Base-by-base conservation (phyloP, 2,888 invertebrate genomes). In the Drosophila algonquin region DNA sequence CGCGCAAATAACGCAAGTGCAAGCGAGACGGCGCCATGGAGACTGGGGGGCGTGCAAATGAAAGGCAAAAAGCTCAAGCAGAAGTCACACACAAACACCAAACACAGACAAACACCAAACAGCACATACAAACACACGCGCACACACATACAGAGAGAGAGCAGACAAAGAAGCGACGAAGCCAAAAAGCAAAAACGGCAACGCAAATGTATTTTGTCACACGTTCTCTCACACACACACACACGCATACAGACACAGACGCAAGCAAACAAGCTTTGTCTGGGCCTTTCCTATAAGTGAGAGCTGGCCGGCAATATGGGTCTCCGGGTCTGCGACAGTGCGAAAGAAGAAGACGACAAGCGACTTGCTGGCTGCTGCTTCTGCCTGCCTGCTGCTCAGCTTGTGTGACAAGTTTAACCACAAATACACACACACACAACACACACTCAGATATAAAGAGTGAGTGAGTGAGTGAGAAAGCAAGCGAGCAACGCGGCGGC, bases 361-460 rank as follows among this genome's bases (percentile, higher is more conserved):
- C 80, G 54, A 63, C 69, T 63, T 71, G 63, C 55, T 71, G 46
- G 55, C 67, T 18, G 81, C 67, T 77, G 70, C 71, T 72, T 73
- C 73, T 80, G 76, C 82, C 77, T 55, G 44, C 64, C 62, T 27
- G 32, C 35, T 35, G 79, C 74, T 68, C 80, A 81, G 86, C 85
- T 88, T 86, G 85, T 87, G 89, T 87, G 90, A 89, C 90, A 89
- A 90, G 86, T 89, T 90, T 89, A 90, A 89, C 90, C 89, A 89
- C 89, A 89, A 79, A 78, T 74, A 73, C 80, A 80, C 69, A 73
- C 73, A 76, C 58, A 62, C 54, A 68, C 53, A 65, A 63, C 27
- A 58, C 24, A 62, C 27, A 48, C 47, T 24, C 24, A 24, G 30
- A 30, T 8, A 60, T 18, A 10, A 32, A 10, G 32, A 35, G 12